Percentiles rank a stretch among this genome's conserved stretches.
Evolutionary conservation across 2,888 invertebrate genomes (phyloP).

Genomic region (Perizoma flavofasciatum): DNA sequence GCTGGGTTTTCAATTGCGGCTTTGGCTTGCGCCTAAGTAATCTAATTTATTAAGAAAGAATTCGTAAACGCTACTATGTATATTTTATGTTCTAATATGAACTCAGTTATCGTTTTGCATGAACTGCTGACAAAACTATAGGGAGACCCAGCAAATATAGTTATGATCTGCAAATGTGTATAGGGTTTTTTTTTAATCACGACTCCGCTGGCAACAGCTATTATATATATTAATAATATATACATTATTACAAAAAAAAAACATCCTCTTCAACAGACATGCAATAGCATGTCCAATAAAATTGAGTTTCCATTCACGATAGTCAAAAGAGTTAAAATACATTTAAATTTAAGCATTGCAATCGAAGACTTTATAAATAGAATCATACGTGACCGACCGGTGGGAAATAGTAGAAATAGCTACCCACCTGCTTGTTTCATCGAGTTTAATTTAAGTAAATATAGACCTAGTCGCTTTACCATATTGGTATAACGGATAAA

Average conservation of each 20-base stretch:
- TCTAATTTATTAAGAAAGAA: too few relatives aligned
- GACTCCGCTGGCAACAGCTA: too few relatives aligned
- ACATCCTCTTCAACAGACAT: neutral
- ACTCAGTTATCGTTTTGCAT: too few relatives aligned
- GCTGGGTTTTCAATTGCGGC: too few relatives aligned
- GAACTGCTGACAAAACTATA: too few relatives aligned
- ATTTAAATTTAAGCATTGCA: slow-evolving; percentile 31
- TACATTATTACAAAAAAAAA: neutral
- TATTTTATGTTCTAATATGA: too few relatives aligned
- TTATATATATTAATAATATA: neutral
- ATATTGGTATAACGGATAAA: slow-evolving; percentile 59
- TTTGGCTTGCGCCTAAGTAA: too few relatives aligned
- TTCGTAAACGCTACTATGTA: too few relatives aligned
- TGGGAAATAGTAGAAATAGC: slow-evolving; percentile 45
- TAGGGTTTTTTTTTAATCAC: too few relatives aligned
- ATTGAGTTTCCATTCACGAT: slow-evolving; percentile 15
- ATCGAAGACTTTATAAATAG: slow-evolving; percentile 23
- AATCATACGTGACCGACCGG: slow-evolving; percentile 44
- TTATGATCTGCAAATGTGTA: too few relatives aligned
- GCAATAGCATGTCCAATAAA: slow-evolving; percentile 9
- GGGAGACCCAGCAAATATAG: too few relatives aligned
- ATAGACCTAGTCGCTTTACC: slow-evolving; percentile 45
- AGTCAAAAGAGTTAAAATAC: slow-evolving; percentile 17
- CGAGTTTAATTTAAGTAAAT: slow-evolving; percentile 65
- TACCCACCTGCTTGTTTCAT: slow-evolving; percentile 42